Percentiles rank a stretch among this genome's conserved stretches.
These are phyloP conservation scores for Ascaphus truei DNA, from an alignment of 2,113 vertebrate genomes.

Conservation along the genomic window DNA sequence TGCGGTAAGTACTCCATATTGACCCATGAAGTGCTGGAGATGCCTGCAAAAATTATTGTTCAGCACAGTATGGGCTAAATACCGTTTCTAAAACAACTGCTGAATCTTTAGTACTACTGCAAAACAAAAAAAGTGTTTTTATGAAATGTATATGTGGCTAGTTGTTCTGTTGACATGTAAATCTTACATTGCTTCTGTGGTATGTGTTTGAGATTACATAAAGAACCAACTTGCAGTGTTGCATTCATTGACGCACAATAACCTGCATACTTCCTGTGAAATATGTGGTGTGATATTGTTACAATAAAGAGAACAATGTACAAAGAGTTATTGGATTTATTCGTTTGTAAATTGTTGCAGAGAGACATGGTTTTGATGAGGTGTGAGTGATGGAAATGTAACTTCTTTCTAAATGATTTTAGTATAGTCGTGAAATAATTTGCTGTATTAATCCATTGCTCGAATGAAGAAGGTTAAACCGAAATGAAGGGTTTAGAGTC, in stretches of 20 bases:
- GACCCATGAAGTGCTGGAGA: no score
- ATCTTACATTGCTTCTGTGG: conserved; percentile 48
- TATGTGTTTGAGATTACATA: conserved; percentile 48
- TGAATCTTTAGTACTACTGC: not conserved
- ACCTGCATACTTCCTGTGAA: conserved; percentile 49
- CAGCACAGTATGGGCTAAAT: not conserved
- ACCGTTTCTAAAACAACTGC: not conserved
- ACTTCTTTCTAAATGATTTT: no score
- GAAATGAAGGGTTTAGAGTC: no score
- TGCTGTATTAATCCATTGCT: no score
- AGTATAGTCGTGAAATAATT: no score
- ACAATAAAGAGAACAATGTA: conserved; percentile 57
- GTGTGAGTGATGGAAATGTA: no score
- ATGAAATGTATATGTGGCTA: conserved; percentile 47
- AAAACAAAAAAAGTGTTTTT: conserved; percentile 16
- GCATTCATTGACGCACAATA: conserved; percentile 39
- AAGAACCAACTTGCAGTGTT: conserved; percentile 42
- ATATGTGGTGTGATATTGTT: conserved; percentile 42
- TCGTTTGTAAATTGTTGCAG: no score
- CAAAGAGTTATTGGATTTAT: not conserved
- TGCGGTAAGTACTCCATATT: no score
- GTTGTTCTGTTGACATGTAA: conserved; percentile 45
- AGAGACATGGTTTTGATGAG: no score
- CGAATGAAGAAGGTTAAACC: no score
- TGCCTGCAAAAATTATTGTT: no score